These are phyloP conservation scores for Odontesthes bonariensis DNA, from an alignment of 2,113 vertebrate genomes.

Conservation along the genomic window DNA sequence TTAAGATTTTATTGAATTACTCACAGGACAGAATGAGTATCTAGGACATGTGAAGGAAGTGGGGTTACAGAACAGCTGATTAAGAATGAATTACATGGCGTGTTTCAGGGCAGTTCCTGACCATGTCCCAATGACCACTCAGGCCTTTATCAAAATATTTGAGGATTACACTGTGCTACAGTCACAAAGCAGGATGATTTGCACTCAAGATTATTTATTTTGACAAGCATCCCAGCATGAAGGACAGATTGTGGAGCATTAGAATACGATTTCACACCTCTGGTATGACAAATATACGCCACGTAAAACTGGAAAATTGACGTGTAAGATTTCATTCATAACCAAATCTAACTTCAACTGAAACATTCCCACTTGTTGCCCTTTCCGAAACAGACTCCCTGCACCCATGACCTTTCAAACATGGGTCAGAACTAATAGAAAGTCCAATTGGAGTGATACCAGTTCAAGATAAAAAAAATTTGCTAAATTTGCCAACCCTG, in stretches of 20 bases:
- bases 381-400: neutral
- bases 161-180: neutral
- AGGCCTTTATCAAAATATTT: neutral
- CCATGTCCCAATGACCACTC: neutral
- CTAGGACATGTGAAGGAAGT: neutral
- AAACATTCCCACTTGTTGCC: constrained; percentile 1
- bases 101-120: constrained; percentile 2
- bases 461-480: too few relatives aligned
- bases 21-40: neutral
- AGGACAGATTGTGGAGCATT: neutral
- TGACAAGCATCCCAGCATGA: constrained; percentile 7
- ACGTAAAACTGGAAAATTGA: neutral
- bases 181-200: neutral
- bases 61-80: neutral
- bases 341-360: neutral
- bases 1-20: neutral
- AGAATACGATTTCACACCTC: constrained; percentile 14
- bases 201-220: constrained; percentile 8
- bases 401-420: too few relatives aligned
- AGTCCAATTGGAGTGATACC: neutral
- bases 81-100: neutral
- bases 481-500: too few relatives aligned
- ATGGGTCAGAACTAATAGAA: neutral
- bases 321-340: constrained; percentile 8
- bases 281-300: neutral